phyloP scores from a whole-genome alignment of 2,797 vertebrate genomes.

The Pseudocheirus occidentalis region DNA sequence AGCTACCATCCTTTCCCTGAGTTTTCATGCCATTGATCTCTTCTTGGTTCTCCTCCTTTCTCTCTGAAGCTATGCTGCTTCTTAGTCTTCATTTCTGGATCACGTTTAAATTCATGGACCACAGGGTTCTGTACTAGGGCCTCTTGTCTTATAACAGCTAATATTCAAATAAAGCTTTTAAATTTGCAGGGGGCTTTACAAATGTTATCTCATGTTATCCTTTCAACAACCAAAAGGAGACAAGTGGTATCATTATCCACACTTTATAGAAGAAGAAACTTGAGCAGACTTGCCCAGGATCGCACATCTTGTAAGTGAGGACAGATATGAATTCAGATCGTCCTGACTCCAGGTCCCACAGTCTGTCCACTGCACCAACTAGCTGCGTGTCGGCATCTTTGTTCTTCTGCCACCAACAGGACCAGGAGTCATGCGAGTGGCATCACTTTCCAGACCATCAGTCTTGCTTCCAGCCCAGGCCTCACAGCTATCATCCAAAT shows the following conservation, averaged over 20 bases:
- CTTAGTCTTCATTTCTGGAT: background rate
- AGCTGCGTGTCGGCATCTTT: background rate
- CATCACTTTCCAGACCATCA: background rate
- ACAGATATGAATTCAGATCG: background rate
- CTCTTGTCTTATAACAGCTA: background rate
- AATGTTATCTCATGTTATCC: no score
- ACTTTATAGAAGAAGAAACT: no score
- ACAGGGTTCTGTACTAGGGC: background rate
- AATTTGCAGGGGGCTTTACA: background rate
- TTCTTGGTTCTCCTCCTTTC: background rate
- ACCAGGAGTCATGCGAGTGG: background rate
- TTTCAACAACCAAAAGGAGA: no score
- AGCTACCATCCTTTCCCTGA: background rate
- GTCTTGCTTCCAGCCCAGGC: background rate
- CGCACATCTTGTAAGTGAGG: background rate
- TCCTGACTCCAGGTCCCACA: background rate
- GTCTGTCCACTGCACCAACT: background rate
- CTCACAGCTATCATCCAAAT: background rate
- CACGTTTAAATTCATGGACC: background rate
- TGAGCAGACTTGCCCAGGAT: no score
- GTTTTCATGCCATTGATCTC: background rate
- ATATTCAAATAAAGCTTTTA: background rate
- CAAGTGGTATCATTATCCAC: no score
- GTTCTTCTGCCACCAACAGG: background rate
- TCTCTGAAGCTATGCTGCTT: background rate